Percentiles rank a stretch among this genome's conserved stretches.
Evolutionary conservation across 1,140 invertebrate species (phyloP).

Genomic region (Pseudomyrmex flavicornis): DNA sequence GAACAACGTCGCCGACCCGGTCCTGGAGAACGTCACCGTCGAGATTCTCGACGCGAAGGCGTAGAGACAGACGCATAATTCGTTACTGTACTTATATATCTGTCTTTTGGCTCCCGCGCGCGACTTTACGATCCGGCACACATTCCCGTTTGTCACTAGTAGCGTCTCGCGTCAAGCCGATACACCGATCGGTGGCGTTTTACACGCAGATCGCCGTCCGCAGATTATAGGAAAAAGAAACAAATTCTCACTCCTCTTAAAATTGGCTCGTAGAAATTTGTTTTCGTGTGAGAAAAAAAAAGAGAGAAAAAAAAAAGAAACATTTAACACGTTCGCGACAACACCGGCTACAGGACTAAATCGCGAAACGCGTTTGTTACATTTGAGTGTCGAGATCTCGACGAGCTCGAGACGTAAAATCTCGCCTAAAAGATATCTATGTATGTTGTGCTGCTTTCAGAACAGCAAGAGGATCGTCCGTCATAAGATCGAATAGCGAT

Average conservation of each 20-base stretch:
- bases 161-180: background rate
- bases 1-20: constrained; percentile 81
- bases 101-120: too few relatives aligned
- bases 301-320: background rate
- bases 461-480: background rate
- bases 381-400: constrained; percentile 7
- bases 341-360: too few relatives aligned
- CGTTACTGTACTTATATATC: constrained; percentile 12
- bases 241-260: background rate
- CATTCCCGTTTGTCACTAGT: constrained; percentile 3
- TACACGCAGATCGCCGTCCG: background rate
- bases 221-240: background rate
- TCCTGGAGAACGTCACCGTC: constrained; percentile 86
- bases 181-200: background rate
- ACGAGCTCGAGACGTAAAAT: constrained; percentile 5
- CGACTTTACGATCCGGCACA: too few relatives aligned
- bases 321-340: too few relatives aligned
- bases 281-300: constrained; percentile 4
- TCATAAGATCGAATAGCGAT: background rate
- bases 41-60: constrained; percentile 85
- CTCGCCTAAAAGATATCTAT: constrained; percentile 18
- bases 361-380: background rate
- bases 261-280: constrained; percentile 5
- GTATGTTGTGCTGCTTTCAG: constrained; percentile 1
- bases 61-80: constrained; percentile 73